Conservation (phyloP, 2,888 invertebrate genomes). For the Cyclophora albipunctata region DNA sequence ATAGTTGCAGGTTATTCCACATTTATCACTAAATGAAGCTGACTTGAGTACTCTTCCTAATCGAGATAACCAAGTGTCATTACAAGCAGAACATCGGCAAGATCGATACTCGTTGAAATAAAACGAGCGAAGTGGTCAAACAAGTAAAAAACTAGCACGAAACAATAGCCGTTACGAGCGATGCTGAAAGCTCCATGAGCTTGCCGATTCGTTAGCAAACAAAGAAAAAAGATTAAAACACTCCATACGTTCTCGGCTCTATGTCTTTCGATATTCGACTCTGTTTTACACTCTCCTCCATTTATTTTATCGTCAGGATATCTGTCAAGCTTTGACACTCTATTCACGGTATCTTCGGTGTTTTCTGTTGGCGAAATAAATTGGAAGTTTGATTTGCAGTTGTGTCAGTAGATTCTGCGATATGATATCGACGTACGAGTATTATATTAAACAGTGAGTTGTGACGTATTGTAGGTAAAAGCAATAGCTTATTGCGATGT, state of each 20-base stretch:
- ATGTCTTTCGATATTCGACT: slow-evolving; percentile 30
- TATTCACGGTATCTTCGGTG: slow-evolving; percentile 16
- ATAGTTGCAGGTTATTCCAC: too few relatives aligned
- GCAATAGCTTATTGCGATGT: too few relatives aligned
- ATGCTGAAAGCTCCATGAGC: slow-evolving; percentile 48
- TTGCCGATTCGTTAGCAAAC: slow-evolving; percentile 47
- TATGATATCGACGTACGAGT: slow-evolving; percentile 1
- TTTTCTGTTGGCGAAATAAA: slow-evolving; percentile 13
- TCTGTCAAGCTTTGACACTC: slow-evolving; percentile 19
- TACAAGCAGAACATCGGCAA: slow-evolving; percentile 3
- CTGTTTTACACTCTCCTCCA: slow-evolving; percentile 19
- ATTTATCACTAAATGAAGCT: too few relatives aligned
- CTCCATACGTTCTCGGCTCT: slow-evolving; percentile 26
- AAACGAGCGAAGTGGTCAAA: slow-evolving; percentile 31
- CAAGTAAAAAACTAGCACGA: slow-evolving; percentile 36
- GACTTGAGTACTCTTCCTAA: too few relatives aligned
- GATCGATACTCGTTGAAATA: slow-evolving; percentile 37
- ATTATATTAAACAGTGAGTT: slow-evolving; percentile 2
- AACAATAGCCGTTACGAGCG: slow-evolving; percentile 47
- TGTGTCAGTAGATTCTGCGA: slow-evolving; percentile 1
- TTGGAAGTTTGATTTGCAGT: slow-evolving; percentile 16
- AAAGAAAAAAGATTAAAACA: slow-evolving; percentile 41
- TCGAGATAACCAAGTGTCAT: too few relatives aligned
- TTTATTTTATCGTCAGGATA: slow-evolving; percentile 20
- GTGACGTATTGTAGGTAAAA: too few relatives aligned